Evolutionary conservation across 2,797 vertebrate genomes (phyloP).

Genomic region (Parotocinclus haroldoi): DNA sequence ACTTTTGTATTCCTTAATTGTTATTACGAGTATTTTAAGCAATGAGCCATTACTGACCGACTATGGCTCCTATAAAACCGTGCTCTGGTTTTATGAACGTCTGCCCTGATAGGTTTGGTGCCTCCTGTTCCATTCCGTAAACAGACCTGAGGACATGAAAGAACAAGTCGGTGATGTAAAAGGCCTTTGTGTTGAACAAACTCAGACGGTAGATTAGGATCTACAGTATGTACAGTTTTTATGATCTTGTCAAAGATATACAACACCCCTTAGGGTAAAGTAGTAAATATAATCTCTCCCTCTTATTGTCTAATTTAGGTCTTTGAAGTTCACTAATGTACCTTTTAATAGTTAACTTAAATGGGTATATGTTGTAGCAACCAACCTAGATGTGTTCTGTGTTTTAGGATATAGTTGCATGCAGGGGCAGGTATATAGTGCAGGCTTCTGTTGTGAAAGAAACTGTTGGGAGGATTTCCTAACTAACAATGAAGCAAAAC

Average conservation of each 20-base stretch:
- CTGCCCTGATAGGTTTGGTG: conserved; percentile 34
- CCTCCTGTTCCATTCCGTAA: conserved; percentile 42
- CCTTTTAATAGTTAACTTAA: conserved; percentile 77
- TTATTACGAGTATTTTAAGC: conserved; percentile 33
- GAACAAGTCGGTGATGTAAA: conserved; percentile 44
- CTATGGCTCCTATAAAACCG: conserved; percentile 33
- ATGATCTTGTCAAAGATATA: conserved; percentile 84
- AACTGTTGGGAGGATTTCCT: too few species aligned
- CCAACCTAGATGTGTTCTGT: conserved; percentile 33
- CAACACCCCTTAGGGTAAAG: conserved; percentile 77
- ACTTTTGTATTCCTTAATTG: conserved; percentile 6
- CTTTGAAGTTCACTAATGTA: conserved; percentile 82
- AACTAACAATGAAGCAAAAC: too few species aligned
- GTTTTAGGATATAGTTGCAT: conserved; percentile 46
- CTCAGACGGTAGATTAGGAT: conserved; percentile 65
- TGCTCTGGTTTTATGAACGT: conserved; percentile 39
- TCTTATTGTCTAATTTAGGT: conserved; percentile 61
- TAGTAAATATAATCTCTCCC: conserved; percentile 77
- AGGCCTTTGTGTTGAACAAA: conserved; percentile 61
- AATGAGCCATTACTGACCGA: conserved; percentile 17
- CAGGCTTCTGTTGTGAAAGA: conserved; percentile 7
- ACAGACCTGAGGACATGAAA: conserved; percentile 47
- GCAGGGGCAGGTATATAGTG: not conserved
- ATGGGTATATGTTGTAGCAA: conserved; percentile 63
- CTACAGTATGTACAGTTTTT: conserved; percentile 63